A percentile compares a stretch with the other conserved stretches of the same genome.
These are phyloP conservation scores for Sandelia bainsii DNA, from an alignment of 2,797 vertebrate species.

Conservation along the genomic window DNA sequence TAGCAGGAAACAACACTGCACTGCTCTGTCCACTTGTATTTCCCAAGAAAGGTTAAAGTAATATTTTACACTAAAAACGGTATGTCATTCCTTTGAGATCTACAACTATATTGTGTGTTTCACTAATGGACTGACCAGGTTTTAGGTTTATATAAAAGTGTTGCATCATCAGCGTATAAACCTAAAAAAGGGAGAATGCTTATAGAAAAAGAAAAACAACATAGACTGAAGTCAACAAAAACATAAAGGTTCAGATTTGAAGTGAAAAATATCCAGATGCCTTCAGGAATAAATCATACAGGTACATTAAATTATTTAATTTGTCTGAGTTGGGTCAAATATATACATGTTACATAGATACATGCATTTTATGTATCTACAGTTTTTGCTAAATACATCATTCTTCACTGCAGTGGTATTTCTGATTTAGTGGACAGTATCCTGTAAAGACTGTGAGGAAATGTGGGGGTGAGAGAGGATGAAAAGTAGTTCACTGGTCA, in stretches of 20 bases:
- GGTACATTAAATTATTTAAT: not conserved
- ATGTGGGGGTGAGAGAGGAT: not conserved
- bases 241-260: no score
- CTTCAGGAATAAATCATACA: not conserved
- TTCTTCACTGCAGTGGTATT: not conserved
- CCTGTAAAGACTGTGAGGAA: slow-evolving; percentile 12
- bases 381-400: slow-evolving; percentile 7
- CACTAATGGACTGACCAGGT: not conserved
- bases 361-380: not conserved
- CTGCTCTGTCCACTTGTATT: not conserved
- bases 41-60: not conserved
- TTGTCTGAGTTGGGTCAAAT: not conserved
- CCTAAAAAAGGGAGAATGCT: not conserved
- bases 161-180: slow-evolving; percentile 8
- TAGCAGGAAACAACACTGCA: not conserved
- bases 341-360: not conserved
- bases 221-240: no score
- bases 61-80: not conserved
- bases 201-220: not conserved
- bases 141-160: not conserved
- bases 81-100: not conserved
- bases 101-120: not conserved
- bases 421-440: slow-evolving; percentile 17
- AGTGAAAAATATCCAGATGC: not conserved
- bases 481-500: slow-evolving; percentile 22